Evolutionary conservation across 1,140 invertebrate species (phyloP).

Genomic region (Mizuhopecten yessoensis): DNA sequence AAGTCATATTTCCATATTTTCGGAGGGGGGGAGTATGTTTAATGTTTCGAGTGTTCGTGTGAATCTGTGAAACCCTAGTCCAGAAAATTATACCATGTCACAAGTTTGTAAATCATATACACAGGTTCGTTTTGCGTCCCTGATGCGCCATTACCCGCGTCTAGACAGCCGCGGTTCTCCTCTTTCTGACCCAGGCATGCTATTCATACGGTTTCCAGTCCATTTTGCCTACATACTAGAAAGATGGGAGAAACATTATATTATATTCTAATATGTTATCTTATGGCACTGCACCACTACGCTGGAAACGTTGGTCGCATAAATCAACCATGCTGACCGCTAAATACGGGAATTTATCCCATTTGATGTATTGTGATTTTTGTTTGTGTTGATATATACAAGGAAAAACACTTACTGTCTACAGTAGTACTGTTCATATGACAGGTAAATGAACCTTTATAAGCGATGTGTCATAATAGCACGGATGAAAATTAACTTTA

Average conservation of each 20-base stretch:
- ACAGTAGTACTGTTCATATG: background rate
- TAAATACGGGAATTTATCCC: background rate
- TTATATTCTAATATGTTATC: background rate
- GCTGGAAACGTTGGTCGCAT: background rate
- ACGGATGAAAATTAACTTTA: background rate
- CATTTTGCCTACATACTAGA: background rate
- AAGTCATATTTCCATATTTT: slow-evolving; percentile 40
- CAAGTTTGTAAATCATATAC: slow-evolving; percentile 14
- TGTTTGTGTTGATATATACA: background rate
- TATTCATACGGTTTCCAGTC: background rate
- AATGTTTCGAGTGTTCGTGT: background rate
- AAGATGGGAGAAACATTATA: background rate
- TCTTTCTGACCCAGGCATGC: background rate
- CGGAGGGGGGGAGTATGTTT: background rate
- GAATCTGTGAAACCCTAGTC: slow-evolving; percentile 37
- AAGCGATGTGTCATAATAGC: no score
- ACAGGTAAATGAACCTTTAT: no score
- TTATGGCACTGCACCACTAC: background rate
- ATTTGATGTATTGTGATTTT: background rate
- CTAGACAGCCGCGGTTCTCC: background rate
- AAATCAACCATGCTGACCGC: background rate
- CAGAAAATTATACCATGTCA: slow-evolving; percentile 39
- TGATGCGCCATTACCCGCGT: background rate
- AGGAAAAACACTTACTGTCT: background rate
- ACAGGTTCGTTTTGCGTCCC: slow-evolving; percentile 31